Evolutionary conservation across 2,888 invertebrate genomes (phyloP), one percentile per base, ranked within the genome.

Genomic region (Cataglyphis cursor): DNA sequence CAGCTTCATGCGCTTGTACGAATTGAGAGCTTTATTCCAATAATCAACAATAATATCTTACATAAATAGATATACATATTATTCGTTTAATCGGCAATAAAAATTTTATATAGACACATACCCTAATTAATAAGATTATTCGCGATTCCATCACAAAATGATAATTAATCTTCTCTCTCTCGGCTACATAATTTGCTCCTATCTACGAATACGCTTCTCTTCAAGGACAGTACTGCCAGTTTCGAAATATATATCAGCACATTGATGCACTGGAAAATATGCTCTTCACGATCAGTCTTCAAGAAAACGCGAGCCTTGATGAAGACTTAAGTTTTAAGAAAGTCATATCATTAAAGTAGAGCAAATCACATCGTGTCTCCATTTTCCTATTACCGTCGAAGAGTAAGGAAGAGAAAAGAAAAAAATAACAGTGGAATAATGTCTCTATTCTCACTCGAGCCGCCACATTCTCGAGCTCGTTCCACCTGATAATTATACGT

Each of bases 401-500:
- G 85, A 86, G 86, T 62, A 54, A 66, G 76, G 57, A 54, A 65
- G 73, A 35, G 76, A 70, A 86, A 82, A 84, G 83, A 72, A 84
- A 85, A 83, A 80, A 81, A 83, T 72, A 68, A 85, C 89, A 87
- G 87, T 85, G 88, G 91, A 90, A 93, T 94, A 94, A 94, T 93
- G 94, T 94, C 94, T 94, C 93, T 94, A 94, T 94, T 94, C 92
- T 93, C 93, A 91, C 92, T 92, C 87, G 87, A 89, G 89, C 91
- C 90, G 93, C 89, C 90, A 92, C 92, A 93, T 93, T 94, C 93
- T 91, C 92, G 88, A 89, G 89, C 93, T 92, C 92, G 91, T 92
- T 93, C 92, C 92, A 92, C 90, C 92, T 91, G 92, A 93, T 94
- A 94, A 94, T 94, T 93, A 94, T 92, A 94, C 91, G 92, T 93